Evolutionary conservation across 2,113 vertebrate species (phyloP), one percentile per base, ranked within the genome.

Genomic region (Nestor notabilis): DNA sequence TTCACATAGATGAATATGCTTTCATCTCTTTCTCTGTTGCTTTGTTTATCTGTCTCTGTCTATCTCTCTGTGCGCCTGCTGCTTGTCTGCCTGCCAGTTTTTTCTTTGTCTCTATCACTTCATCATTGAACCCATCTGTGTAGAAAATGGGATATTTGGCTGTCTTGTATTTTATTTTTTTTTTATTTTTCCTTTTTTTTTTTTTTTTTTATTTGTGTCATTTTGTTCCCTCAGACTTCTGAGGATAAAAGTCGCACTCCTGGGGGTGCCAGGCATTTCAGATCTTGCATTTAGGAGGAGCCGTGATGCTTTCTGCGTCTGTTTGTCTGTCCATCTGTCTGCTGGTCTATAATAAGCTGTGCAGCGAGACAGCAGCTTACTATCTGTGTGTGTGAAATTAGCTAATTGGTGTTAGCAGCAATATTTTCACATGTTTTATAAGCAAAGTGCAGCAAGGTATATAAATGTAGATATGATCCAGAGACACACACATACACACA

Each of bases 391-490:
- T 97, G 98, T 98, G 98, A 98, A 98, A 98, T 98, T 98, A 98
- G 98, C 98, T 98, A 98, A 98, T 98, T 98, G 98, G 98, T 98
- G 98, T 98, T 98, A 98, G 97, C 95, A 98, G 98, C 98, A 98
- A 98, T 98, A 98, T 98, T 98, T 98, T 98, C 98, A 97, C 98
- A 98, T 98, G 98, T 98, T 98, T 98, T 98, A 98, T 98, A 98
- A 98, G 98, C 98, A 98, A 98, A 98, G 98, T 98, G 96, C 96
- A 98, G 98, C 97, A 98, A 98, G 98, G 98, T 98, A 98, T 98
- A 98, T 98, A 98, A 98, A 98, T 98, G 98, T 98, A 98, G 98
- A 98, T 98, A 98, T 98, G 98, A 98, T 98, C 98, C 97, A 98
- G 97, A 98, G 97, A 97, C 95, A 97, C 95, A 97, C 97, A 94